Base-by-base conservation (phyloP, 2,888 invertebrate species). In the Pyrochroa serraticornis region DNA sequence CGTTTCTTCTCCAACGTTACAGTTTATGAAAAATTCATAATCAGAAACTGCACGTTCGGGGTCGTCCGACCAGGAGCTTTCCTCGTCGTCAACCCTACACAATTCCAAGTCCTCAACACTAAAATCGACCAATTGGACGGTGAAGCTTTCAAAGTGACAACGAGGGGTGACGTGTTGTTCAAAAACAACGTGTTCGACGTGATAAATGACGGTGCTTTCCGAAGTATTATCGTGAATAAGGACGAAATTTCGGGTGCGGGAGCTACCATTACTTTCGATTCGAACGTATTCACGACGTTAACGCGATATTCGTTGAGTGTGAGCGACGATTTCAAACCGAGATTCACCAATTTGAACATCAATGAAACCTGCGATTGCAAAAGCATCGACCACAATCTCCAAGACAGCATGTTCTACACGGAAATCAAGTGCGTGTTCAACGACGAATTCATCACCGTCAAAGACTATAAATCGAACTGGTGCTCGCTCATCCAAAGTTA, bases 1-100 rank as follows among this genome's bases (percentile, higher is more conserved):
- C 83, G 89, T 59, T 84, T 87, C 54, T 84, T 92, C 73, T 89
- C 89, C 54, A 91, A 92, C 68, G 80, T 92, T 44, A 88, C 87
- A 69, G 87, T 92, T 35, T 82, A 82, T 47, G 82, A 87, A 68
- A 82, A 84, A 54, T 85, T 92, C 63, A 81, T 82, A 65, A 83
- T 92, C 70, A 85, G 86, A 61, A 85, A 88, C 63, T 86, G 89
- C 59, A 81, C 75, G 41, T 85, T 91, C 69, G 82, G 84, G 52
- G 82, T 81, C 63, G 78, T 92, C 42, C 83, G 85, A 66, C 87
- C 91, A 67, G 85, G 86, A 64, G 88, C 90, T 13, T 89, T 92
- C 79, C 85, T 87, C 66, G 82, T 89, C 62, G 82, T 80, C 67
- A 82, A 83, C 69, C 86, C 88, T 69, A 82, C 82, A 74, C 83